These are phyloP conservation scores for Trypoxylus dichotomus DNA, from an alignment of 1,140 invertebrate genomes.

Conservation along the genomic window DNA sequence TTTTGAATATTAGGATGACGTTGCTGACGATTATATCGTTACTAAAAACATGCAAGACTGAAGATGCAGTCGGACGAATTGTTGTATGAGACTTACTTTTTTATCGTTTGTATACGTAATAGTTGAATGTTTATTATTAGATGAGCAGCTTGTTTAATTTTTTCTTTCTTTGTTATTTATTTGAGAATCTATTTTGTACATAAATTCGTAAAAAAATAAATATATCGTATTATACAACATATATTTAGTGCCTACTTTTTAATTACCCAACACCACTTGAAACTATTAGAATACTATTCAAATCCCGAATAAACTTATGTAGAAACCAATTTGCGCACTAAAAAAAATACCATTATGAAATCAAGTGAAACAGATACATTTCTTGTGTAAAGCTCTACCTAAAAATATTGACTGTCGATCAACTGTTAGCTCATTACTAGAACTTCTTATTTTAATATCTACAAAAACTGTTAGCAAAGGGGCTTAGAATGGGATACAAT, in stretches of 20 bases:
- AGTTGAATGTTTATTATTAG: conserved; percentile 13
- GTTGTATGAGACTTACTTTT: not conserved
- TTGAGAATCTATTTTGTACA: conserved; percentile 28
- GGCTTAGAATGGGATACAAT: too few species aligned
- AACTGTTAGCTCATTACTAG: too few species aligned
- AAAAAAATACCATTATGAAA: too few species aligned
- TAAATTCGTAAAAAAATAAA: conserved; percentile 30
- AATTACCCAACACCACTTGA: too few species aligned
- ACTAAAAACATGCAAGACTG: not conserved
- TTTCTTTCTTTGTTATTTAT: conserved; percentile 25
- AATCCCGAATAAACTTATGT: too few species aligned
- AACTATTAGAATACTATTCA: too few species aligned
- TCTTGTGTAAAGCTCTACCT: too few species aligned
- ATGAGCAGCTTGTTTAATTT: conserved; percentile 15
- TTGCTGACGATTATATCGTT: not conserved
- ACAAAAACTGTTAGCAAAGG: too few species aligned
- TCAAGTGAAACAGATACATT: too few species aligned
- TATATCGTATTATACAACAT: not conserved
- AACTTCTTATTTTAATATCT: too few species aligned
- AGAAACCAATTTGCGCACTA: too few species aligned
- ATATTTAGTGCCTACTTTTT: not conserved
- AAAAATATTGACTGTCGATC: too few species aligned
- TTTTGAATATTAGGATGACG: not conserved
- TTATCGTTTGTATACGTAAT: conserved; percentile 7
- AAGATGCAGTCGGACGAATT: not conserved